phyloP scores from a whole-genome alignment of 2,113 vertebrate species.

The Zootoca vivipara region DNA sequence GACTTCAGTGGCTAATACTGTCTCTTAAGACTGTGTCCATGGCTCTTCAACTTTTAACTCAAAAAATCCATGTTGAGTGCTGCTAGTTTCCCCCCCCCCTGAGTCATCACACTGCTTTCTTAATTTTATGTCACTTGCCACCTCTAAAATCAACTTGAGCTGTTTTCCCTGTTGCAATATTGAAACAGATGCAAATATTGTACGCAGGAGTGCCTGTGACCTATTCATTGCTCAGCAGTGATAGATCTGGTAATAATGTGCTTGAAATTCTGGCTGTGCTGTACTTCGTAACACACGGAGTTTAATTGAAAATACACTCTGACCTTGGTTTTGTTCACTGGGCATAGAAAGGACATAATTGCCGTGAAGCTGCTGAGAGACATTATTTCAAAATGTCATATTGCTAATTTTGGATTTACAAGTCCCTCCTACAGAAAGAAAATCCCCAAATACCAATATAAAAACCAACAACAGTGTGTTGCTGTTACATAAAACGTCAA shows the following conservation, averaged over 20 bases:
- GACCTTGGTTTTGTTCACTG: slow-evolving; percentile 75
- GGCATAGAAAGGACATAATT: slow-evolving; percentile 62
- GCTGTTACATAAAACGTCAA: slow-evolving; percentile 49
- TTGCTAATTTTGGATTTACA: slow-evolving; percentile 64
- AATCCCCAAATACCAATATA: slow-evolving; percentile 41
- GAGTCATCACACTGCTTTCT: slow-evolving; percentile 44
- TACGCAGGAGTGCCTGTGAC: slow-evolving; percentile 60
- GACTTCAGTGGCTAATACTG: not conserved
- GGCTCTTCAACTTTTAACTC: slow-evolving; percentile 13
- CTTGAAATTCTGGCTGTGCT: slow-evolving; percentile 69
- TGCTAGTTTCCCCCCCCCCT: slow-evolving; percentile 7
- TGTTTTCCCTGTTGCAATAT: slow-evolving; percentile 72
- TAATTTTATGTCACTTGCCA: slow-evolving; percentile 52
- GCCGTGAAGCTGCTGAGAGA: slow-evolving; percentile 59
- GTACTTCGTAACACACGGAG: slow-evolving; percentile 66
- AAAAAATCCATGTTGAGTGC: slow-evolving; percentile 34
- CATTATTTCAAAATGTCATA: slow-evolving; percentile 60
- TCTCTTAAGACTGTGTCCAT: slow-evolving; percentile 17
- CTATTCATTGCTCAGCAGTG: slow-evolving; percentile 71
- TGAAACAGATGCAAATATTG: slow-evolving; percentile 63
- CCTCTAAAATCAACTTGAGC: slow-evolving; percentile 60
- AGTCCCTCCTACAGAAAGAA: slow-evolving; percentile 45
- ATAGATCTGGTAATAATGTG: slow-evolving; percentile 74
- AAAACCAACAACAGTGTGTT: slow-evolving; percentile 25
- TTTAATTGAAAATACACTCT: slow-evolving; percentile 77